These are phyloP conservation scores for Mesaphorura yosii DNA, from an alignment of 1,140 invertebrate species.

Conservation along the genomic window DNA sequence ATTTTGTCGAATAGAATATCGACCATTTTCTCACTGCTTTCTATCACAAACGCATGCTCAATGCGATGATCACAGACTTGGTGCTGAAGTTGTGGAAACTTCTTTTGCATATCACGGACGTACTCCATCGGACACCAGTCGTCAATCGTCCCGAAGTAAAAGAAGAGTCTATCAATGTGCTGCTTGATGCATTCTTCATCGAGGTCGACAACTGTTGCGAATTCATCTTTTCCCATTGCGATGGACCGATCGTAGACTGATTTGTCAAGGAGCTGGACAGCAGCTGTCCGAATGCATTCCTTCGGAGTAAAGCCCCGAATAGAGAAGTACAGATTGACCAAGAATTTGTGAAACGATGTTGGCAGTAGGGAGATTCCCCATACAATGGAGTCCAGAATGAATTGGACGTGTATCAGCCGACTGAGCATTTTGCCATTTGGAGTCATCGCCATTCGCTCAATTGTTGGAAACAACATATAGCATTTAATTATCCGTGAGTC, in stretches of 20 bases:
- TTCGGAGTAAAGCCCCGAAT: constrained; percentile 28
- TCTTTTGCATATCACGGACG: constrained; percentile 47
- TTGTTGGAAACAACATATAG: constrained; percentile 68
- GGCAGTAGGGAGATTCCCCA: constrained; percentile 51
- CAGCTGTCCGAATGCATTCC: constrained; percentile 36
- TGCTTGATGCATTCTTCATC: constrained; percentile 42
- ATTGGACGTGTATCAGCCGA: constrained; percentile 29
- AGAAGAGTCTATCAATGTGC: constrained; percentile 48
- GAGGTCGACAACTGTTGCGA: constrained; percentile 46
- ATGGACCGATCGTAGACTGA: background rate
- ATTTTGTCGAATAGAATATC: constrained; percentile 37
- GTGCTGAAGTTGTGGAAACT: constrained; percentile 50
- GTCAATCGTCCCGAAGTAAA: constrained; percentile 64
- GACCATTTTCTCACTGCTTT: constrained; percentile 49
- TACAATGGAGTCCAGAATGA: constrained; percentile 44
- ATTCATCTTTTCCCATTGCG: constrained; percentile 46
- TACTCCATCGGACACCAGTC: constrained; percentile 59
- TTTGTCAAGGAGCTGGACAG: constrained; percentile 45
- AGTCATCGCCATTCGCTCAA: constrained; percentile 61
- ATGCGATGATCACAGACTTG: constrained; percentile 51
- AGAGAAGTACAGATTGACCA: constrained; percentile 43
- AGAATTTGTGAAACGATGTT: constrained; percentile 37
- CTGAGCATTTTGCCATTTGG: constrained; percentile 53
- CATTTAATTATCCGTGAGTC: constrained; percentile 35
- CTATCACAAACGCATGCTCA: constrained; percentile 64